Conservation (phyloP, 2,113 vertebrate species). For the Podocnemis expansa region DNA sequence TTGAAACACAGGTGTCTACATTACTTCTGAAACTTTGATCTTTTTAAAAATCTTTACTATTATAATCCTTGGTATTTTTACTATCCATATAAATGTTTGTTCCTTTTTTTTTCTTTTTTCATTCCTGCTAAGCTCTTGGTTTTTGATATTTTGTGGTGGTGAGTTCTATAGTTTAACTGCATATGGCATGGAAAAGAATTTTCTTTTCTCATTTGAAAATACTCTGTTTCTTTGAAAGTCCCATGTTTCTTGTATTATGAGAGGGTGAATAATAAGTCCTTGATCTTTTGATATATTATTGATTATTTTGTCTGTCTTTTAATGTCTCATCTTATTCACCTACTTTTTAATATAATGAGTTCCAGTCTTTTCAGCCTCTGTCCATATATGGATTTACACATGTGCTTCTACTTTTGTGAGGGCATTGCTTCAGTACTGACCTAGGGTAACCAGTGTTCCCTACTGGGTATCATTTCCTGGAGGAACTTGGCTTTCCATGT, state of each 20-base stretch:
- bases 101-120: not conserved
- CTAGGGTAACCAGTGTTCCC: slow-evolving; percentile 22
- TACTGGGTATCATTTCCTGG: not conserved
- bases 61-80: not conserved
- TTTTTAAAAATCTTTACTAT: not conserved
- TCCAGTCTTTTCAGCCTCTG: not conserved
- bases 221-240: not conserved
- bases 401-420: fast-evolving
- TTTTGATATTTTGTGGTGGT: not conserved
- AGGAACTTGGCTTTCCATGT: not conserved
- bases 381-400: not conserved
- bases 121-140: not conserved
- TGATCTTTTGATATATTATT: not conserved
- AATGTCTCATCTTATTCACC: not conserved
- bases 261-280: not conserved
- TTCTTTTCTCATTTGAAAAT: not conserved
- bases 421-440: fast-evolving
- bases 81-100: not conserved
- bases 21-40: not conserved
- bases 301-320: not conserved
- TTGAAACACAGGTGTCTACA: no score
- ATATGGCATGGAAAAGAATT: not conserved
- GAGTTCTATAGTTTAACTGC: not conserved
- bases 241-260: not conserved
- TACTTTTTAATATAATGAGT: not conserved